Evolutionary conservation across 2,113 vertebrate species (phyloP).

Genomic region (Pyrgilauda ruficollis): DNA sequence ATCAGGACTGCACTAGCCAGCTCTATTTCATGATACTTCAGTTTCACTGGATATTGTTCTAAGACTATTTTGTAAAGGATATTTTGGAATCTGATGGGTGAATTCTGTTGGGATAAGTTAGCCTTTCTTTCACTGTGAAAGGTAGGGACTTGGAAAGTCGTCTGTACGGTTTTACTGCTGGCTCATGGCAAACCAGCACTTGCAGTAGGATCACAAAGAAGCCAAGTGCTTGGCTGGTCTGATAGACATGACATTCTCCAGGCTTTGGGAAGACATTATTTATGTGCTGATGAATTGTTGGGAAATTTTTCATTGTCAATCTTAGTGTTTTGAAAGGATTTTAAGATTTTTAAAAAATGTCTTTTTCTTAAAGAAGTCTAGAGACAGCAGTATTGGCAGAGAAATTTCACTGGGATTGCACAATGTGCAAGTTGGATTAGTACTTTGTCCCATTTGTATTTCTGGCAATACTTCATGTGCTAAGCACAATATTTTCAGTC

Average conservation of each 20-base stretch:
- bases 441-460: not conserved
- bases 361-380: not conserved
- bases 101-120: not conserved
- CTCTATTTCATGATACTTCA: not conserved
- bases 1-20: not conserved
- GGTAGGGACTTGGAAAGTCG: not conserved
- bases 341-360: not conserved
- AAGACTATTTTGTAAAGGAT: not conserved
- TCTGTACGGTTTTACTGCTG: not conserved
- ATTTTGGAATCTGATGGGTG: not conserved
- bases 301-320: not conserved
- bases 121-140: not conserved
- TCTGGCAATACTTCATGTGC: not conserved
- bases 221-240: not conserved
- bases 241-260: not conserved
- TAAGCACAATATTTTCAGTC: not conserved
- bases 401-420: not conserved
- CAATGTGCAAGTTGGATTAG: not conserved
- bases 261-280: not conserved
- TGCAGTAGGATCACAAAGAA: not conserved
- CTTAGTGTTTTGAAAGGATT: not conserved
- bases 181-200: not conserved
- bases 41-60: not conserved
- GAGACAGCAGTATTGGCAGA: not conserved
- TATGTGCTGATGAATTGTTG: not conserved